Evolutionary conservation across 2,797 vertebrate species (phyloP), one percentile per base, ranked within the genome.

Genomic region (Argentina silus): DNA sequence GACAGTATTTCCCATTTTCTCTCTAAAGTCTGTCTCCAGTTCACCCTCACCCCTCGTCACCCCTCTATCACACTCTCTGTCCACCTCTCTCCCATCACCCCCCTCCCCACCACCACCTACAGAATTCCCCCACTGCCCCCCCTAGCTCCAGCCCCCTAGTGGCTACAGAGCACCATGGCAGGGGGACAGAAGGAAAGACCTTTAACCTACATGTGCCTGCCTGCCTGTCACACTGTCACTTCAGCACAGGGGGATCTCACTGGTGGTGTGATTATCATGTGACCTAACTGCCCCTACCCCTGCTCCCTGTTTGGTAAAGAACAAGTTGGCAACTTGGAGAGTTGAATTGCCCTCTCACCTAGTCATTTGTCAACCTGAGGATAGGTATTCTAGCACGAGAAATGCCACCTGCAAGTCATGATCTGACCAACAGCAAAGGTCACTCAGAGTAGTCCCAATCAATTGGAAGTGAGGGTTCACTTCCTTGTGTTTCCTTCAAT

Each of bases 171-270:
- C 53, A 45, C 15, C 42, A 14, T 10, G 6, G 8, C 21, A 48
- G 42, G 56, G 53, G 27, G 27, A 17, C n/a, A 56, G 60, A 15
- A 76, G 17, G 19, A 73, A 11, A 78, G 43, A 83, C 79, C 85
- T 86, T 84, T 87, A 74, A 82, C 85, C 79, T 76, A 86, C 76
- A 83, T 81, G 57, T 64, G 67, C n/a, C 55, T 60, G 69, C 57
- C 57, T 77, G 68, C 74, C 73, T 73, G 80, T 64, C 76, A 80
- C 66, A 72, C 51, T 82, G 72, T 12, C 11, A 82, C 76, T 81
- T 86, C 51, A 2, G 51, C 5, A 17, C 51, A 17, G 3, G 51
- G 51, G 15, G 6, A 51, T 14, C n/a, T 6, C n/a, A 15, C 51
- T 53, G 51, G 15, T 53, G 51, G 15, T 14, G 15, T 17, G 51